Base-by-base conservation (phyloP, 2,888 invertebrate species). In the Nowickia ferox region DNA sequence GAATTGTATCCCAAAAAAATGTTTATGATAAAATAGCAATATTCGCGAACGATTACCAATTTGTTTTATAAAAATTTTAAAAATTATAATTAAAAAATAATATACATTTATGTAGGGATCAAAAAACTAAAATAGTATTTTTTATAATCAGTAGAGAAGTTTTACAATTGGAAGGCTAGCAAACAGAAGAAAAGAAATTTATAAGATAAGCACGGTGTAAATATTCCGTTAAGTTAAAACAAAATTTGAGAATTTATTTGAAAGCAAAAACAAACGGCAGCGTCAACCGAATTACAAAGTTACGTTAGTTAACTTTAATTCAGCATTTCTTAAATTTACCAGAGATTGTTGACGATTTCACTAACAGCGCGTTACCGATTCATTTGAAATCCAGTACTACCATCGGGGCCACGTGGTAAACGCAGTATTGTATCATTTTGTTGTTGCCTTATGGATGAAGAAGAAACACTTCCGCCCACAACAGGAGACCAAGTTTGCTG, bases 351-450 rank as follows among this genome's bases (percentile, higher is more conserved):
- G 57, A 13, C 4, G 19, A 61, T 17, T 51, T 66, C 1, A 9
- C 53, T 38, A 17, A n/a, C 59, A 72, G 68, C 88, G 77, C 90
- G 92, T 92, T 92, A 96, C 95, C 96, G 95, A 89, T 94, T 94
- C 90, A 94, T 93, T 89, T 94, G 95, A 90, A 96, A 96, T 65
- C 96, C 96, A 88, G 93, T 94, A 68, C 96, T 96, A 87, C 96
- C 97, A 89, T 97, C 97, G 1, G 97, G 97, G 51, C 97, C 97
- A 88, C 94, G 94, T 0, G 97, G 97, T 91, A 96, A 94, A 89
- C 97, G 94, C 89, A 97, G 94, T 78, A 97, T 87, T 84, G 89
- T 91, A 78, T 91, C 86, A 15, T 87, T 86, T 76, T 84, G 88
- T 61, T 87, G 88, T 63, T 87, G 88, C 19, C 84, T 78, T 72